phyloP scores from a whole-genome alignment of 2,797 vertebrate genomes.

The Sebastes oblongus region DNA sequence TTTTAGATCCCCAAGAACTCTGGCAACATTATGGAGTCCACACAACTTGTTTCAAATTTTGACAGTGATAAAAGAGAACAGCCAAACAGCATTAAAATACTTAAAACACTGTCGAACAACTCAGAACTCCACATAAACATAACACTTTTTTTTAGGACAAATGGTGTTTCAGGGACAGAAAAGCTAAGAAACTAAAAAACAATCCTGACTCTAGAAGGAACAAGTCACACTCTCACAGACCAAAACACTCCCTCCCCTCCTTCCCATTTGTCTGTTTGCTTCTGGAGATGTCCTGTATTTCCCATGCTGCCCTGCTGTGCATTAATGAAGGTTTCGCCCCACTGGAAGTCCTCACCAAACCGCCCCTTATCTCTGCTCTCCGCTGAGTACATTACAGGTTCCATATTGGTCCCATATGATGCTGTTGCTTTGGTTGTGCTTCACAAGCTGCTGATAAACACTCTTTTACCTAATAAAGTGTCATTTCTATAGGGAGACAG shows the following conservation, averaged over 20 bases:
- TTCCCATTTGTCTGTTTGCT: slow-evolving; percentile 69
- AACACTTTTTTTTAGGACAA: neutral
- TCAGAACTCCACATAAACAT: neutral
- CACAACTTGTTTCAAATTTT: too few relatives aligned
- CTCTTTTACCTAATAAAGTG: neutral
- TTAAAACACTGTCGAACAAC: neutral
- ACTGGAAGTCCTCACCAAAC: slow-evolving; percentile 50
- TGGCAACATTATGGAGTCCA: neutral
- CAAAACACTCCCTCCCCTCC: neutral
- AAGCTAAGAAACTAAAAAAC: neutral
- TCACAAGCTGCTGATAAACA: neutral
- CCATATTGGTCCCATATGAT: slow-evolving; percentile 60
- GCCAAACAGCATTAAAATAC: neutral
- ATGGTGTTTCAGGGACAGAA: neutral
- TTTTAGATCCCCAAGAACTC: neutral
- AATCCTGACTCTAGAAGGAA: neutral
- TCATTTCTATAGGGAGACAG: neutral
- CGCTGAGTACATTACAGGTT: slow-evolving; percentile 59
- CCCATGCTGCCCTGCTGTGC: slow-evolving; percentile 79
- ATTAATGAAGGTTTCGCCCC: slow-evolving; percentile 79
- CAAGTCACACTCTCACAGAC: slow-evolving; percentile 7
- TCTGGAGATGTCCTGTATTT: slow-evolving; percentile 69
- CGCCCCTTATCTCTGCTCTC: slow-evolving; percentile 53
- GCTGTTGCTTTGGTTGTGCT: neutral
- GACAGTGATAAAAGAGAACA: neutral